Evolutionary conservation across 1,140 invertebrate species (phyloP).

Genomic region (Eulimnadia texana): DNA sequence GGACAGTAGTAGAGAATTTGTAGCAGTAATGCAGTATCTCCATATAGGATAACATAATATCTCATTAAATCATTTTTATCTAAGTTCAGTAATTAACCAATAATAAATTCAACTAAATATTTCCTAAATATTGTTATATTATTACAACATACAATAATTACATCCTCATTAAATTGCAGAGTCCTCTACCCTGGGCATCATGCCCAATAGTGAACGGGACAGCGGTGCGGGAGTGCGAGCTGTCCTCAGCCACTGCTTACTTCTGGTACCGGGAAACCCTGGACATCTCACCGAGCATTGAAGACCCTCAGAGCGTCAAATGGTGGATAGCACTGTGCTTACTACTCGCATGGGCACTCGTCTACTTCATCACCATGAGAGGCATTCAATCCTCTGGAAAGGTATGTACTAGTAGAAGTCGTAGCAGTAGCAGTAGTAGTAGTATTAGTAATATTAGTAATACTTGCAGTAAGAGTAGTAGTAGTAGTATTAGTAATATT

Average conservation of each 20-base stretch:
- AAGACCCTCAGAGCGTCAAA: constrained; percentile 61
- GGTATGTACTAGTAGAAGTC: too few species aligned
- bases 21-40: too few species aligned
- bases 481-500: too few species aligned
- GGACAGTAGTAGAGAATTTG: too few species aligned
- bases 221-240: constrained; percentile 54
- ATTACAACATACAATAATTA: too few species aligned
- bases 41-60: too few species aligned
- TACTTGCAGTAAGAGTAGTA: too few species aligned
- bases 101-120: not conserved
- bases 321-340: constrained; percentile 92
- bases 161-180: constrained; percentile 29
- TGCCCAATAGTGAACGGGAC: constrained; percentile 58
- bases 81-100: not conserved
- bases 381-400: constrained; percentile 96
- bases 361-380: constrained; percentile 95
- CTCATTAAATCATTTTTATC: too few species aligned
- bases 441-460: too few species aligned
- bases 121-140: not conserved
- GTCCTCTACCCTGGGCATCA: constrained; percentile 63
- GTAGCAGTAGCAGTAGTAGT: too few species aligned
- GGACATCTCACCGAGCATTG: constrained; percentile 66
- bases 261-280: constrained; percentile 78
- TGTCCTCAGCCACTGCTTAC: constrained; percentile 69
- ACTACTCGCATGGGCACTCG: constrained; percentile 80